A percentile compares a stretch with the other conserved stretches of the same genome.
Conservation (phyloP, 2,113 vertebrate genomes). For the Stegastes partitus region DNA sequence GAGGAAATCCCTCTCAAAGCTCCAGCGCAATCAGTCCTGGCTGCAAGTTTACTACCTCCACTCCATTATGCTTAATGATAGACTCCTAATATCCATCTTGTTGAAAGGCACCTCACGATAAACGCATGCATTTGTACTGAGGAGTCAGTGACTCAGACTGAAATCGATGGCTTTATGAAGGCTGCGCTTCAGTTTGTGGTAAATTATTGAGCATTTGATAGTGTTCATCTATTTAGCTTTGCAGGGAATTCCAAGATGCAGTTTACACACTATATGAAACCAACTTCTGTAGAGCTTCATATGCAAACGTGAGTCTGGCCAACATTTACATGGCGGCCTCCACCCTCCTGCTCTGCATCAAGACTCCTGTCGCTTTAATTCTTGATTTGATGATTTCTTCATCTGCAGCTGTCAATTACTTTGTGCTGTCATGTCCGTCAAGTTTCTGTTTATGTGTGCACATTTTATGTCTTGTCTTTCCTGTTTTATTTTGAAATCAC, state of each 20-base stretch:
- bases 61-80: constrained; percentile 48
- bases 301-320: neutral
- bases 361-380: too few species aligned
- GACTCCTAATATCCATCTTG: constrained; percentile 47
- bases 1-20: constrained; percentile 40
- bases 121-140: constrained; percentile 7
- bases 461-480: too few species aligned
- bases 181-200: constrained; percentile 25
- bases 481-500: too few species aligned
- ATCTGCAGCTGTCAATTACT: too few species aligned
- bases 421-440: too few species aligned
- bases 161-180: constrained; percentile 44
- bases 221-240: neutral
- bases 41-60: constrained; percentile 32
- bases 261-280: too few species aligned
- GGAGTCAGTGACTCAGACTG: constrained; percentile 34
- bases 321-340: neutral
- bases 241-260: neutral
- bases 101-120: constrained; percentile 28
- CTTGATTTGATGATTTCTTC: too few species aligned
- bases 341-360: too few species aligned
- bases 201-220: constrained; percentile 29
- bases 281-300: too few species aligned
- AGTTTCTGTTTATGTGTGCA: too few species aligned
- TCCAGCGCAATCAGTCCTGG: constrained; percentile 35